Evolutionary conservation across 1,140 invertebrate species (phyloP).

Genomic region (Panulirus ornatus): DNA sequence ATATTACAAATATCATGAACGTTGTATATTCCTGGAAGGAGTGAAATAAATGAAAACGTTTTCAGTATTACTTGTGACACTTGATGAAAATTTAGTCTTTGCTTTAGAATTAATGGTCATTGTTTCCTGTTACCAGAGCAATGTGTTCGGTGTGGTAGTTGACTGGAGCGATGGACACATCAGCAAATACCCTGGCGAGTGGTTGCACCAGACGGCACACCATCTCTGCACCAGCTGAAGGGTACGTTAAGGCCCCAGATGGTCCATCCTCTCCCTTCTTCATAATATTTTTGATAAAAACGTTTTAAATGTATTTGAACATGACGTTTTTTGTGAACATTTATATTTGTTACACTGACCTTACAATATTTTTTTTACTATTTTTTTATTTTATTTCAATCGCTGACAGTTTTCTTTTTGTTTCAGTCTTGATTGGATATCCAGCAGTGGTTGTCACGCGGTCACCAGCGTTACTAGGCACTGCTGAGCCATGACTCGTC

Average conservation of each 20-base stretch:
- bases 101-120: background rate
- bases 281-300: too few species aligned
- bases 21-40: background rate
- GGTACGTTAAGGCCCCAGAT: background rate
- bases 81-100: background rate
- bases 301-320: too few species aligned
- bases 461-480: background rate
- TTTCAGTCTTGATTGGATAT: too few species aligned
- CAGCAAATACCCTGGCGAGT: constrained; percentile 61
- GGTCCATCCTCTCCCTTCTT: too few species aligned
- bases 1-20: too few species aligned
- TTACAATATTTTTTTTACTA: too few species aligned
- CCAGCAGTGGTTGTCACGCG: background rate
- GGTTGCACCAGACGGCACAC: constrained; percentile 49
- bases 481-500: background rate
- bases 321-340: too few species aligned
- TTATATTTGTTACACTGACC: too few species aligned
- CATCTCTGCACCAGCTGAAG: constrained; percentile 10
- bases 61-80: background rate
- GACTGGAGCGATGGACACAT: constrained; percentile 67
- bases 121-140: constrained; percentile 32
- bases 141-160: constrained; percentile 47
- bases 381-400: too few species aligned
- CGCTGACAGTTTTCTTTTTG: too few species aligned
- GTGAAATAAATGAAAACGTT: too few species aligned